phyloP scores from a whole-genome alignment of 2,113 vertebrate species.

The Saguinus imperator region DNA sequence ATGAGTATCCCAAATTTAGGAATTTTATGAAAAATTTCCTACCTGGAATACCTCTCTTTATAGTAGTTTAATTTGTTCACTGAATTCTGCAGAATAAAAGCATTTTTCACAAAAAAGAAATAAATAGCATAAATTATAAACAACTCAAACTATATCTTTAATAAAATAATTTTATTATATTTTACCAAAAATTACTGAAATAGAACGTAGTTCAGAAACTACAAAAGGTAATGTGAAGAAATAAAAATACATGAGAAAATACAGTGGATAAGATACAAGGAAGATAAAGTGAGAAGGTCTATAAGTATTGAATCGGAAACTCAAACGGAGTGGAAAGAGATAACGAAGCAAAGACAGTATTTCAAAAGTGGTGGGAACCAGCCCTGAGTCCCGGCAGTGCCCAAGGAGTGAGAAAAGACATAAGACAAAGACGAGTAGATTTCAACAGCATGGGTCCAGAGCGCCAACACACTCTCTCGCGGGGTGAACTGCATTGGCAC shows the following conservation, averaged over 20 bases:
- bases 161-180: not conserved
- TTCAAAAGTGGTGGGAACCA: not conserved
- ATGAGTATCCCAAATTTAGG: not conserved
- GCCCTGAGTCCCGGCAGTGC: too few relatives aligned
- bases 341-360: not conserved
- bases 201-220: not conserved
- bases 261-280: not conserved
- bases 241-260: not conserved
- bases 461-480: too few relatives aligned
- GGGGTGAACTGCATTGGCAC: too few relatives aligned
- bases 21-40: not conserved
- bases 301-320: not conserved
- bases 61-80: not conserved
- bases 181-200: constrained; percentile 17
- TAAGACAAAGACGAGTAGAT: too few relatives aligned
- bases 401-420: too few relatives aligned
- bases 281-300: not conserved
- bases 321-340: not conserved
- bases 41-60: not conserved
- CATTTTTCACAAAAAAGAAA: not conserved
- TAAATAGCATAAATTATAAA: not conserved
- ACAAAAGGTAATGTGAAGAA: not conserved
- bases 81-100: not conserved
- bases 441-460: too few relatives aligned
- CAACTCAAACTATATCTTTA: not conserved